Evolutionary conservation across 2,888 invertebrate genomes (phyloP).

Genomic region (Ophioninae sp.): DNA sequence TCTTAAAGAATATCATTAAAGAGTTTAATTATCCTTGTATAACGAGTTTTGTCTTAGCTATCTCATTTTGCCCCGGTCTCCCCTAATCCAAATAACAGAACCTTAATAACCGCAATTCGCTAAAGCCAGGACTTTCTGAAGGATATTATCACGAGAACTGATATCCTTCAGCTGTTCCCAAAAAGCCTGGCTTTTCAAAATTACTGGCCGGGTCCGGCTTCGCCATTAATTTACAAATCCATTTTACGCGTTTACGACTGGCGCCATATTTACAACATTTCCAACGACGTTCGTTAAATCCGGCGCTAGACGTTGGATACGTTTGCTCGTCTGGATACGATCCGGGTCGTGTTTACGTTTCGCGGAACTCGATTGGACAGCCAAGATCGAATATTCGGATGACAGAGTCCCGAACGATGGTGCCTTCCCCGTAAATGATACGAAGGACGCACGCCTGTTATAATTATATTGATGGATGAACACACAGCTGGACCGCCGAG

Average conservation of each 20-base stretch:
- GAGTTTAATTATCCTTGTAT: too few relatives aligned
- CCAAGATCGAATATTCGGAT: slow-evolving; percentile 27
- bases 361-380: slow-evolving; percentile 23
- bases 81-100: too few relatives aligned
- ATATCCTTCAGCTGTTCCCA: background rate
- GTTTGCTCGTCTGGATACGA: slow-evolving; percentile 41
- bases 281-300: background rate
- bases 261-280: background rate
- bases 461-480: slow-evolving; percentile 31
- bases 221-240: too few relatives aligned
- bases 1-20: too few relatives aligned
- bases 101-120: too few relatives aligned
- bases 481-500: background rate
- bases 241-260: background rate
- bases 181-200: background rate
- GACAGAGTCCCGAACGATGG: slow-evolving; percentile 37
- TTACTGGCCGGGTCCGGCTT: background rate
- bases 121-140: too few relatives aligned
- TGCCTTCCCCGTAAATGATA: slow-evolving; percentile 43
- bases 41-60: too few relatives aligned
- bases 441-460: slow-evolving; percentile 23
- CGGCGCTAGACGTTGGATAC: background rate
- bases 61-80: too few relatives aligned
- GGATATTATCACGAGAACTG: background rate
- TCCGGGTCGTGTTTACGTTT: slow-evolving; percentile 30